A percentile compares a stretch with the other conserved stretches of the same genome.
Conservation (phyloP, 2,797 vertebrate genomes). For the Cossypha heuglini region DNA sequence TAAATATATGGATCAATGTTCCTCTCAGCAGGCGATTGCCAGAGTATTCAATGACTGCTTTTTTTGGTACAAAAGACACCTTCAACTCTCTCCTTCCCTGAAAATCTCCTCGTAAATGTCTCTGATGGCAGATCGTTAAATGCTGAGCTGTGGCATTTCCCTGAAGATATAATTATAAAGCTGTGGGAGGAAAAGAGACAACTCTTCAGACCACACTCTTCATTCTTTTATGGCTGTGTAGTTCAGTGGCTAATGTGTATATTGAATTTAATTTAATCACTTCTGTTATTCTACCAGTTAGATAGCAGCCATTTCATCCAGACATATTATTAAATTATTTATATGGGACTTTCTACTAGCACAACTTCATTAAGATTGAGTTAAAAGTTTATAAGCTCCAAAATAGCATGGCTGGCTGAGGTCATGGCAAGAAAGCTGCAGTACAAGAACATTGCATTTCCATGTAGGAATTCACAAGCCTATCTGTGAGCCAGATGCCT, state of each 20-base stretch:
- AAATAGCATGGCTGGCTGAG: not conserved
- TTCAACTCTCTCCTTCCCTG: conserved; percentile 26
- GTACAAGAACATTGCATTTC: not conserved
- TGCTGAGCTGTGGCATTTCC: conserved; percentile 63
- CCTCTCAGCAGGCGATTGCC: not conserved
- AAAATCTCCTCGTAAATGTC: conserved; percentile 55
- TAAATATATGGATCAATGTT: conserved; percentile 11
- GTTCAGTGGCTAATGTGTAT: conserved; percentile 55
- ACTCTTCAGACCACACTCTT: conserved; percentile 50
- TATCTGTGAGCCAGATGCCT: not conserved
- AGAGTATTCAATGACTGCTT: not conserved
- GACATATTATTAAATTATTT: conserved; percentile 61
- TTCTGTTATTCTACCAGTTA: conserved; percentile 64
- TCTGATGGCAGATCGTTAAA: conserved; percentile 61
- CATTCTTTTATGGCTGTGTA: conserved; percentile 42
- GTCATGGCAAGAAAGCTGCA: accelerated
- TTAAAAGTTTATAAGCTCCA: conserved; percentile 38
- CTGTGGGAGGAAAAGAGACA: conserved; percentile 47
- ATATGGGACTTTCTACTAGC: not conserved
- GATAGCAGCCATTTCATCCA: conserved; percentile 46
- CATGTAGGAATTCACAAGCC: not conserved
- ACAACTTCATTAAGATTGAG: conserved; percentile 35
- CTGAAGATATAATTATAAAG: conserved; percentile 56
- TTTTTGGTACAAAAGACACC: conserved; percentile 37
- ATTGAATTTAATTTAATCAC: conserved; percentile 59